Evolutionary conservation across 2,797 vertebrate genomes (phyloP).

Genomic region (Crenichthys baileyi): DNA sequence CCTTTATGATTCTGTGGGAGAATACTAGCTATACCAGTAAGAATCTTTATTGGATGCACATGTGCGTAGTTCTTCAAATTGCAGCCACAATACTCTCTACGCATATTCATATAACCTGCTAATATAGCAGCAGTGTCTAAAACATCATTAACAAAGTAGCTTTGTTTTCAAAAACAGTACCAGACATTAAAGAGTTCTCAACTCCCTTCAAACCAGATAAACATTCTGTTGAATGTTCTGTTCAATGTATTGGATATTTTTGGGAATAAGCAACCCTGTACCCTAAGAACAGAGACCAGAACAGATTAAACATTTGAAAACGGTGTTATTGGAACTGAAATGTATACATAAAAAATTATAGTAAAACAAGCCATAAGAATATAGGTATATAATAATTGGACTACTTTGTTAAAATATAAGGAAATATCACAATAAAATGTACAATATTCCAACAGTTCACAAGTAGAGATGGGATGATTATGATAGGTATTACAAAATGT

Average conservation of each 20-base stretch:
- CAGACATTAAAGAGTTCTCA: background rate
- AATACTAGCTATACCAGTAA: background rate
- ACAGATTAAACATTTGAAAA: no score
- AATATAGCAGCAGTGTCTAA: background rate
- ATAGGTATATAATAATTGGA: no score
- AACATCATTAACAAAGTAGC: background rate
- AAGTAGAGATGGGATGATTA: background rate
- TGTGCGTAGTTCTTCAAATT: background rate
- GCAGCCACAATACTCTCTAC: background rate
- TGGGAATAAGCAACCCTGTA: background rate
- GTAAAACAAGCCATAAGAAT: no score
- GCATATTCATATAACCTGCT: no score
- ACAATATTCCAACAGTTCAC: no score
- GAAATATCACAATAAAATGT: no score
- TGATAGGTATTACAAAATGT: background rate
- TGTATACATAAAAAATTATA: no score
- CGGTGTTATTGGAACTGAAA: no score
- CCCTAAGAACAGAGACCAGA: background rate
- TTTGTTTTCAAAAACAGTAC: background rate
- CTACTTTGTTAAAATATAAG: no score
- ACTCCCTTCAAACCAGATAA: background rate
- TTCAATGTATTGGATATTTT: background rate
- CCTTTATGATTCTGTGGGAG: background rate
- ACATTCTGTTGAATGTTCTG: background rate
- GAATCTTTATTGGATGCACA: background rate